Evolutionary conservation across 1,140 invertebrate species (phyloP), one percentile per base, ranked within the genome.

Genomic region (Eurytemora carolleeae): DNA sequence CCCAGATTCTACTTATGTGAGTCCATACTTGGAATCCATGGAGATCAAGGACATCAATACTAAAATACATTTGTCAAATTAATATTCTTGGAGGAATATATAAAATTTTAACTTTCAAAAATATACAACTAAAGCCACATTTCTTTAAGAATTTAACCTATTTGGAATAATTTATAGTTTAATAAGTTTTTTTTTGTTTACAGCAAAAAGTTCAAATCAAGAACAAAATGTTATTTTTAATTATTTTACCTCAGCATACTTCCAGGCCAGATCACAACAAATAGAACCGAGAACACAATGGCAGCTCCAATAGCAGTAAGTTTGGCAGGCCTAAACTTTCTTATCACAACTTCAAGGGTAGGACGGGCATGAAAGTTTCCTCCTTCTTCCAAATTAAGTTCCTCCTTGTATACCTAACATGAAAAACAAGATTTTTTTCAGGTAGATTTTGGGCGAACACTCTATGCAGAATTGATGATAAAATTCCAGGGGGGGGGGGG

Each of bases 191-290:
- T n/a, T n/a, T n/a, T n/a, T n/a, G n/a, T n/a, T n/a, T n/a, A n/a
- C n/a, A n/a, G n/a, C n/a, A n/a, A n/a, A n/a, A n/a, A n/a, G n/a
- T n/a, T n/a, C n/a, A n/a, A n/a, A n/a, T n/a, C n/a, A n/a, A n/a
- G n/a, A n/a, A n/a, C n/a, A n/a, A n/a, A n/a, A n/a, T n/a, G n/a
- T n/a, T n/a, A n/a, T n/a, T n/a, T n/a, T n/a, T n/a, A n/a, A n/a
- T n/a, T n/a, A n/a, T n/a, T n/a, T n/a, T n/a, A 44, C 31, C 31
- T 63, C 3, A 64, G 55, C 64, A 65, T 65, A 17, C 24, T 18
- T 23, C 58, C 52, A 1, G 64, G 64, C 64, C 64, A 66, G 19
- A 65, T 52, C 24, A 63, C 24, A 16, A 65, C 23, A 53, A 65
- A 65, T 17, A 65, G 20, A 18, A 63, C 17, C 18, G 59, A 31